Evolutionary conservation across 2,113 vertebrate genomes (phyloP).

Genomic region (Ellobius talpinus): DNA sequence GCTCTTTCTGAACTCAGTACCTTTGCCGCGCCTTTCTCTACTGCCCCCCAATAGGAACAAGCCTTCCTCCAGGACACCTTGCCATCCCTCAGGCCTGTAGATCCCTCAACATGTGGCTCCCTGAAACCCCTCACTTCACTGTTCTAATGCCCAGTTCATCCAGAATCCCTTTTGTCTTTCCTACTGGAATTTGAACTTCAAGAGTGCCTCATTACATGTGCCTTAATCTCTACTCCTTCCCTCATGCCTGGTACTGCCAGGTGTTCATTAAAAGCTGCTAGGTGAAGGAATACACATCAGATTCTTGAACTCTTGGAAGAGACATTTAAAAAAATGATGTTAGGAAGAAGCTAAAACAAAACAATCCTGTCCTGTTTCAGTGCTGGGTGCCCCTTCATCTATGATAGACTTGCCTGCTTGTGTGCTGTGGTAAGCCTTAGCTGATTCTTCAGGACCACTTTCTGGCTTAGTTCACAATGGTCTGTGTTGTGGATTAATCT

Average conservation of each 20-base stretch:
- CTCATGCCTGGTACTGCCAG: neutral
- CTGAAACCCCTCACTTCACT: neutral
- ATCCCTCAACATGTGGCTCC: neutral
- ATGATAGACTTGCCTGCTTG: neutral
- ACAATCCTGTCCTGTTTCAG: neutral
- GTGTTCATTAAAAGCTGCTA: neutral
- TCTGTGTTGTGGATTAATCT: neutral
- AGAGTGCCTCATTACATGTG: neutral
- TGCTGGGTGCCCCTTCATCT: neutral
- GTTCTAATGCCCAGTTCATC: neutral
- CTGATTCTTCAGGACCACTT: slow-evolving; percentile 14
- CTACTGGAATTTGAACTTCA: neutral
- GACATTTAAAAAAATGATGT: slow-evolving; percentile 8
- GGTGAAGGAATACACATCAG: neutral
- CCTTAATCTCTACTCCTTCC: neutral
- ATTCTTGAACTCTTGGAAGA: neutral
- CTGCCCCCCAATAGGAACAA: neutral
- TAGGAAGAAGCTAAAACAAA: neutral
- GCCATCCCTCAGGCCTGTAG: neutral
- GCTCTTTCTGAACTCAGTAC: neutral
- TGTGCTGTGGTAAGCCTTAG: neutral
- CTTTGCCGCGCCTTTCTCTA: neutral
- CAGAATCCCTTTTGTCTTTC: neutral
- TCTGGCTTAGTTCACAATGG: slow-evolving; percentile 5
- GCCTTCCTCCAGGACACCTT: slow-evolving; percentile 13